Conservation (phyloP, 2,797 vertebrate species). For the Capromys pilorides region DNA sequence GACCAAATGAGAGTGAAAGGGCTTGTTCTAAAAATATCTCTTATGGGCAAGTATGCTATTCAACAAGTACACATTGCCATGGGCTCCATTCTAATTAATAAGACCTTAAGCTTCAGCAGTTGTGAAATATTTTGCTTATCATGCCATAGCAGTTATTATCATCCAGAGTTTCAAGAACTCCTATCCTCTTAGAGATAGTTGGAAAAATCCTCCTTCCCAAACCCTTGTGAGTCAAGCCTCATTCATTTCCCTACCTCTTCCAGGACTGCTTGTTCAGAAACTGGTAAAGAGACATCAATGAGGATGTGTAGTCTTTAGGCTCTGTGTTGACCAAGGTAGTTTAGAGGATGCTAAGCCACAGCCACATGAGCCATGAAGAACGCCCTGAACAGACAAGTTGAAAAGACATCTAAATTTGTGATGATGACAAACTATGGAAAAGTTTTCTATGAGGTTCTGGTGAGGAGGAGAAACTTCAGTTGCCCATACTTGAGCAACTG, state of each 20-base stretch:
- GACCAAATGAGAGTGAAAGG: not conserved
- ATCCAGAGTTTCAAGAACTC: not conserved
- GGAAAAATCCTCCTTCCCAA: not conserved
- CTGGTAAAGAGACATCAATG: not conserved
- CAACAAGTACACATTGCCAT: not conserved
- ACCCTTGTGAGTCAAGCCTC: not conserved
- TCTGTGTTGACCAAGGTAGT: not conserved
- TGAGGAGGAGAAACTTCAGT: not conserved
- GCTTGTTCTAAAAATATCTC: not conserved
- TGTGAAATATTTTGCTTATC: not conserved
- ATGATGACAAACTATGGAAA: constrained; percentile 8
- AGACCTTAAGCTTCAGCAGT: not conserved
- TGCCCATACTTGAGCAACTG: not conserved
- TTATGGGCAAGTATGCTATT: not conserved
- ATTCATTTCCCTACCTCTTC: not conserved
- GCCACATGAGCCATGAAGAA: not conserved
- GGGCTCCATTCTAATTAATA: not conserved
- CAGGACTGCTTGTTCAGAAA: not conserved
- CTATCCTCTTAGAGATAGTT: not conserved
- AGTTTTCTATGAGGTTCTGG: not conserved
- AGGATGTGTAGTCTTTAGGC: not conserved
- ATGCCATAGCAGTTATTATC: not conserved
- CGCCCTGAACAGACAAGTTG: not conserved
- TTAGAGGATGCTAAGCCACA: not conserved
- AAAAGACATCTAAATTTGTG: not conserved